Percentiles rank a stretch among this genome's conserved stretches.
phyloP scores from a whole-genome alignment of 2,888 invertebrate genomes.

The Nomada flava region DNA sequence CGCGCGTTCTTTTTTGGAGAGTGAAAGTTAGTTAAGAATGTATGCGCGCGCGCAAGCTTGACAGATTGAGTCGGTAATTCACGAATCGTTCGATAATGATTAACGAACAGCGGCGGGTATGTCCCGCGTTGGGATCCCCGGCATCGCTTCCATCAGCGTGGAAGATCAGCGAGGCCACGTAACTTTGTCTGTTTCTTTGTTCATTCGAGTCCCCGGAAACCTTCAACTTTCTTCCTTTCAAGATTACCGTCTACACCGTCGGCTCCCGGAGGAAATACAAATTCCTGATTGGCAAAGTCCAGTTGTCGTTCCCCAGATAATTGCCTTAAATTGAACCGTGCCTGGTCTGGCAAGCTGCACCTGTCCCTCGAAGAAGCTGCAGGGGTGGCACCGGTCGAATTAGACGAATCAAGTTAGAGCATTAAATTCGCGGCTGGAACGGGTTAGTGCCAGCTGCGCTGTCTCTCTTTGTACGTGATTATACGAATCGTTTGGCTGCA shows the following conservation, averaged over 20 bases:
- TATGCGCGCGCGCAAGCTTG: background rate
- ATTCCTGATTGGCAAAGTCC: constrained; percentile 72
- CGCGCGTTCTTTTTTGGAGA: background rate
- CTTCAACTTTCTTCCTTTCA: constrained; percentile 47
- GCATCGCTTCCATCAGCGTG: background rate
- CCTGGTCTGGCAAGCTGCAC: constrained; percentile 59
- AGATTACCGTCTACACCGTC: constrained; percentile 42
- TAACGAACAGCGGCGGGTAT: constrained; percentile 12
- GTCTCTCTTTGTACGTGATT: constrained; percentile 15
- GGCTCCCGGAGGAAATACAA: constrained; percentile 67
- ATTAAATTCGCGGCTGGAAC: constrained; percentile 66
- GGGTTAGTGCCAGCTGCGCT: constrained; percentile 55
- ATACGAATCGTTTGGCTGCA: background rate
- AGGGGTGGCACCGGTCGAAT: constrained; percentile 67
- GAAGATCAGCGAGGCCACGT: constrained; percentile 27
- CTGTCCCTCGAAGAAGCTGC: constrained; percentile 58
- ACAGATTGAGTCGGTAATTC: background rate
- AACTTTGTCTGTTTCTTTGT: constrained; percentile 38
- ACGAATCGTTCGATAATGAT: background rate
- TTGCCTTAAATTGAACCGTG: constrained; percentile 73
- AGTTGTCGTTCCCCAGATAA: constrained; percentile 67
- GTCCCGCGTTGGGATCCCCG: background rate
- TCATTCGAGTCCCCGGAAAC: background rate
- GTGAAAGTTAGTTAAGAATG: constrained; percentile 23
- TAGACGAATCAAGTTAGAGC: constrained; percentile 73